Base-by-base conservation (phyloP, 2,113 vertebrate species). In the Dicentrarchus labrax region DNA sequence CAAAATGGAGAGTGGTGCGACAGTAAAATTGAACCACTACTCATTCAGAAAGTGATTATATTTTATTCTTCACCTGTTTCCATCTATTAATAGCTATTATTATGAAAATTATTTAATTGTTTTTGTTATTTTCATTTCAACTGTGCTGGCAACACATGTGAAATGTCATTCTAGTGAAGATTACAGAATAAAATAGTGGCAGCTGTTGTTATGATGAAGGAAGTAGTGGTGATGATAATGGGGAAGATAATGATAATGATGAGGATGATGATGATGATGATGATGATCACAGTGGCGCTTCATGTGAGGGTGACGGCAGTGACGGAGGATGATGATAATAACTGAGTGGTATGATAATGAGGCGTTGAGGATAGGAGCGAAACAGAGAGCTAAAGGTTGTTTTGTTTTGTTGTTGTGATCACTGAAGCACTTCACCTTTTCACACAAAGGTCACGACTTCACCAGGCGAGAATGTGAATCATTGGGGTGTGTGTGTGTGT, bases 381-480 rank as follows among this genome's bases (percentile, higher is more conserved):
- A 76, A 62, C 21, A 5, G 61, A 48, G 50, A 85, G 70, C 11
- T 13, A 64, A 72, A 86, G 67, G 78, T 78, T 78, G 84, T 78
- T 73, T 72, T 64, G 84, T 72, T 89, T 74, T 78, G 73, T 72
- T 53, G 85, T 48, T 74, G n/a, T 72, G 80, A 88, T 89, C 83
- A 4, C 48, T 72, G 84, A 86, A 38, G 59, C 79, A 72, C 62
- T 86, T 88, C 75, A 86, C 72, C 87, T 83, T 89, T 88, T 80
- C 67, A 74, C 71, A 72, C 72, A 78, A 86, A 87, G 80, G 85
- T 90, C 85, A 78, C 11, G 7, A 51, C 67, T 56, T 53, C 45
- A 36, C 13, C 59, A 12, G 69, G 38, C 43, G 8, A 21, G 43
- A 5, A 24, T 69, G 71, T 78, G 70, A 62, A 17, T 71, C 39